Percentiles rank a stretch among this genome's conserved stretches.
Conservation (phyloP, 2,113 vertebrate species). For the Crypturellus undulatus region DNA sequence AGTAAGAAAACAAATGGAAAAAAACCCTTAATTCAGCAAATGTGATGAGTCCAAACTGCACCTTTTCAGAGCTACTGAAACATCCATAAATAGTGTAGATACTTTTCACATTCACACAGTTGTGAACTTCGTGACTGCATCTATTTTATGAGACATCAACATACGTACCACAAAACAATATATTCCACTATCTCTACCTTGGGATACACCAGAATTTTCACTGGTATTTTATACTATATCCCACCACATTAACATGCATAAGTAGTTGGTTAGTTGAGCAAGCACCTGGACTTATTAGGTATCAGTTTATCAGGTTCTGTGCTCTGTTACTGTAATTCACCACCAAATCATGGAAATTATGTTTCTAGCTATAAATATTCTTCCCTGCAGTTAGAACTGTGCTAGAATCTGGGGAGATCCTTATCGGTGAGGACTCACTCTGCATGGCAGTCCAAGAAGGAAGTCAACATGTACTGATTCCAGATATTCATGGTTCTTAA, state of each 20-base stretch:
- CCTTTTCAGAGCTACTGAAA: not conserved
- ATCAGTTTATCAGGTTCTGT: not conserved
- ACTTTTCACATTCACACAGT: not conserved
- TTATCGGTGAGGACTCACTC: not conserved
- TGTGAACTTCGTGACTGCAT: not conserved
- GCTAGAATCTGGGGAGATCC: not conserved
- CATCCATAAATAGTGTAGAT: not conserved
- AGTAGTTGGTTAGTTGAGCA: not conserved
- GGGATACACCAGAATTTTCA: not conserved
- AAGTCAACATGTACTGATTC: not conserved
- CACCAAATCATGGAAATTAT: not conserved
- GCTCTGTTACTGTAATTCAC: not conserved
- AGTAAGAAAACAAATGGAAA: not conserved
- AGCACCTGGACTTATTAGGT: not conserved
- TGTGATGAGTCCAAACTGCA: not conserved
- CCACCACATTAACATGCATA: not conserved
- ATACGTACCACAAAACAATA: not conserved
- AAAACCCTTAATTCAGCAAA: not conserved
- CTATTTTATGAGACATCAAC: not conserved
- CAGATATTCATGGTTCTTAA: not conserved
- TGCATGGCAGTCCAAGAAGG: rapidly evolving
- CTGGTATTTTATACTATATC: not conserved
- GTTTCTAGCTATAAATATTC: not conserved
- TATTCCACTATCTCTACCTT: not conserved
- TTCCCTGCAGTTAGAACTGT: not conserved